A percentile compares a stretch with the other conserved stretches of the same genome.
Conservation (phyloP, 2,888 invertebrate species). For the Drosophila setosimentum region DNA sequence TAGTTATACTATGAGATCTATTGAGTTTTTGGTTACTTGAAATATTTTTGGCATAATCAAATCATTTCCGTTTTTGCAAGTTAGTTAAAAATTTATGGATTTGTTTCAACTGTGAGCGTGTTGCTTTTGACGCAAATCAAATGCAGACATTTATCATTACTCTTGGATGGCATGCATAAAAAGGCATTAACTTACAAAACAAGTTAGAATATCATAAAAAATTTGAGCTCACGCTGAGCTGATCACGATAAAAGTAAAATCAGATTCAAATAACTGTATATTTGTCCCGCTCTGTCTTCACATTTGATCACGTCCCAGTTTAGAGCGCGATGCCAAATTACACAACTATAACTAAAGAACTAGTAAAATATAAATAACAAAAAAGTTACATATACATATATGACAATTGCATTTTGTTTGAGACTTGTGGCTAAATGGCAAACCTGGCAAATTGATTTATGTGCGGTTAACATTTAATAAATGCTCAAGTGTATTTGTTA, state of each 20-base stretch:
- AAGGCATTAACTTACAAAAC: neutral
- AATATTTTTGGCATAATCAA: neutral
- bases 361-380: constrained; percentile 14
- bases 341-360: constrained; percentile 10
- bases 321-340: constrained; percentile 28
- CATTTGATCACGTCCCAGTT: constrained; percentile 72
- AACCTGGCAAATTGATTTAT: constrained; percentile 66
- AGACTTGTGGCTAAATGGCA: constrained; percentile 65
- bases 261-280: constrained; percentile 20
- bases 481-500: constrained; percentile 5
- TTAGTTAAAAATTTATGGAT: neutral
- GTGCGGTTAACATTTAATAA: constrained; percentile 59
- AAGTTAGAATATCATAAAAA: constrained; percentile 21
- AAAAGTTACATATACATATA: constrained; percentile 49
- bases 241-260: constrained; percentile 34
- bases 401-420: constrained; percentile 63
- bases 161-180: neutral
- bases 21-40: neutral
- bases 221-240: constrained; percentile 32
- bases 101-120: neutral
- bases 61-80: neutral
- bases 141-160: constrained; percentile 11
- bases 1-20: neutral
- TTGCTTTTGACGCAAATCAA: neutral
- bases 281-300: constrained; percentile 22